Evolutionary conservation across 2,888 invertebrate genomes (phyloP).

Genomic region (Globia sparganii): DNA sequence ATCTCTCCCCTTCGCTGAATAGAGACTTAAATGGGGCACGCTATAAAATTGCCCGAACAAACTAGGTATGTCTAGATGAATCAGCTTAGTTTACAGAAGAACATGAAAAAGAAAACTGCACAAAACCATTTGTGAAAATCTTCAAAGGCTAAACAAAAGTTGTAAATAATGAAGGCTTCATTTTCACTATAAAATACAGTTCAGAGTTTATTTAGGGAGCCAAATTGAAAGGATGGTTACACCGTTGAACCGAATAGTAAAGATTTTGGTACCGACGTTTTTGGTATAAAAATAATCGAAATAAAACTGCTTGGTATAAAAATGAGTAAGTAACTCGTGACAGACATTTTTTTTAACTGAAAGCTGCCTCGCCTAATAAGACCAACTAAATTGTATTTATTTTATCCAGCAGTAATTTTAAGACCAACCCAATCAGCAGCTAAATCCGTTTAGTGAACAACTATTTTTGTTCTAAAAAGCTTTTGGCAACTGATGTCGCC

Average conservation of each 20-base stretch:
- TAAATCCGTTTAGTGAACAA: conserved; percentile 32
- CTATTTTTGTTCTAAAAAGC: conserved; percentile 13
- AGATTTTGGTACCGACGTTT: neutral
- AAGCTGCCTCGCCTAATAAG: neutral
- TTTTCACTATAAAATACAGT: neutral
- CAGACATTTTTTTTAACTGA: neutral
- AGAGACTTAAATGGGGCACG: conserved; percentile 8
- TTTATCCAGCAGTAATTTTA: conserved; percentile 30
- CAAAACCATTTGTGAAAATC: neutral
- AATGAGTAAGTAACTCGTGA: neutral
- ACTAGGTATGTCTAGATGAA: conserved; percentile 20
- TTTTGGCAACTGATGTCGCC: conserved; percentile 20
- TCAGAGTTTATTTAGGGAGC: neutral
- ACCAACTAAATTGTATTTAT: conserved; percentile 9
- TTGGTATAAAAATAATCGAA: neutral
- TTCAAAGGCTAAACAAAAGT: neutral
- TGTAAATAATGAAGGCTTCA: neutral
- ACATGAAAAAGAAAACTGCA: neutral
- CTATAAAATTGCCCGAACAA: conserved; percentile 10
- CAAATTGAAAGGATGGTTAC: neutral
- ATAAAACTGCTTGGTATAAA: neutral
- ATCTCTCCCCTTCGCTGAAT: conserved; percentile 25
- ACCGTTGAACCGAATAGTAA: neutral
- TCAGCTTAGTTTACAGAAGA: neutral
- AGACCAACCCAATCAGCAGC: conserved; percentile 24